These are phyloP conservation scores for Papilio xuthus DNA, from an alignment of 1,140 invertebrate genomes.

Conservation along the genomic window DNA sequence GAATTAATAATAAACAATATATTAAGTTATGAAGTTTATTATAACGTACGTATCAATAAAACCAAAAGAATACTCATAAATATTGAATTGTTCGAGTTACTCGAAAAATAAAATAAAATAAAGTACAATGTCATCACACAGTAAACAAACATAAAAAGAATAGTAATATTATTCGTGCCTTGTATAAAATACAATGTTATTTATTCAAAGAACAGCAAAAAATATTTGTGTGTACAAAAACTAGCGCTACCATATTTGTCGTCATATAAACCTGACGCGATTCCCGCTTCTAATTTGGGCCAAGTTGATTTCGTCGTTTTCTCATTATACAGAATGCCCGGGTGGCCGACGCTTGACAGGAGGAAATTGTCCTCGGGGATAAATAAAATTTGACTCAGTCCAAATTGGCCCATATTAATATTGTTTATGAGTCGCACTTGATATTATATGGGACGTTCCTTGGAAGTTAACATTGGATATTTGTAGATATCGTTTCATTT, in stretches of 20 bases:
- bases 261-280: slow-evolving; percentile 59
- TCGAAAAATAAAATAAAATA: not conserved
- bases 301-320: slow-evolving; percentile 76
- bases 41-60: too few species aligned
- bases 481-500: slow-evolving; percentile 22
- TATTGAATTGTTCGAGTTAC: too few species aligned
- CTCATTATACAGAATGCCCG: slow-evolving; percentile 73
- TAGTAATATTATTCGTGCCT: not conserved
- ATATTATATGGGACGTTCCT: slow-evolving; percentile 46
- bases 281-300: slow-evolving; percentile 71
- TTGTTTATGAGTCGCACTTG: slow-evolving; percentile 63
- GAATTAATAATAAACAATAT: too few species aligned
- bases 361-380: slow-evolving; percentile 75
- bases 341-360: slow-evolving; percentile 76
- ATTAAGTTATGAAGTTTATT: too few species aligned
- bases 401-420: slow-evolving; percentile 72
- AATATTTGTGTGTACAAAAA: slow-evolving; percentile 15
- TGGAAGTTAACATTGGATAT: slow-evolving; percentile 39
- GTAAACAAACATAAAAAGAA: not conserved
- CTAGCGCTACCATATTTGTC: slow-evolving; percentile 38
- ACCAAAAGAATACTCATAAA: too few species aligned
- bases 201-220: slow-evolving; percentile 14
- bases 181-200: slow-evolving; percentile 1
- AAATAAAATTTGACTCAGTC: slow-evolving; percentile 77
- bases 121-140: not conserved